phyloP scores from a whole-genome alignment of 2,888 invertebrate species.

The Rhorus exstirpatorius region DNA sequence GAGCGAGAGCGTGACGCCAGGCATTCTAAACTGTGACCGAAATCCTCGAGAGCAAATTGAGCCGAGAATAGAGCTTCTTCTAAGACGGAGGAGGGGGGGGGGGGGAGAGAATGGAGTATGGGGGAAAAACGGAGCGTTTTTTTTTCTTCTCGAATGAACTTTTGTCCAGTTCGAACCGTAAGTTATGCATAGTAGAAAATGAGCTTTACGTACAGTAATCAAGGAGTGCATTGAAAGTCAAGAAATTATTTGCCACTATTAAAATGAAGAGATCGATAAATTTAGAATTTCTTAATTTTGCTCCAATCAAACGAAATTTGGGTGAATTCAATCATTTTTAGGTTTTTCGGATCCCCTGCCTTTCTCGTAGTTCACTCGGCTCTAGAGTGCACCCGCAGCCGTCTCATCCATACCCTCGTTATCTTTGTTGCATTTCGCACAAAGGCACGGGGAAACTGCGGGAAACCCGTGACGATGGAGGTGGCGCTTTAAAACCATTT shows the following conservation, averaged over 20 bases:
- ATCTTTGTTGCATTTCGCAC: background rate
- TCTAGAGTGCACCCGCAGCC: no score
- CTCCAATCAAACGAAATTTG: background rate
- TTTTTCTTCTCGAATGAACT: constrained; percentile 24
- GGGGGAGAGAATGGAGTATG: constrained; percentile 45
- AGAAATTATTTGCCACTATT: background rate
- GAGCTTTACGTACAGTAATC: background rate
- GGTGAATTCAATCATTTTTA: no score
- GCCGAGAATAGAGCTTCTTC: constrained; percentile 52
- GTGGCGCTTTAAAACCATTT: no score
- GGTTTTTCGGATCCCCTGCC: no score
- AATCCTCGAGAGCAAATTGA: constrained; percentile 63
- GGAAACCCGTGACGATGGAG: background rate
- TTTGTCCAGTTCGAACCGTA: background rate
- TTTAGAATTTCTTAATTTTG: background rate
- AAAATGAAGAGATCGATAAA: background rate
- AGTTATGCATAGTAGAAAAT: background rate
- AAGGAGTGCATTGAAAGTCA: background rate
- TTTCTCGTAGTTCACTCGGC: no score
- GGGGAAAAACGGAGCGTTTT: constrained; percentile 1
- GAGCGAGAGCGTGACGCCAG: constrained; percentile 65
- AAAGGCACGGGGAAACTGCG: background rate
- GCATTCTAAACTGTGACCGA: constrained; percentile 64
- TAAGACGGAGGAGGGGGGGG: constrained; percentile 50
- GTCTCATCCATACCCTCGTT: no score